phyloP scores from a whole-genome alignment of 2,888 invertebrate species.

The Papilio protenor region DNA sequence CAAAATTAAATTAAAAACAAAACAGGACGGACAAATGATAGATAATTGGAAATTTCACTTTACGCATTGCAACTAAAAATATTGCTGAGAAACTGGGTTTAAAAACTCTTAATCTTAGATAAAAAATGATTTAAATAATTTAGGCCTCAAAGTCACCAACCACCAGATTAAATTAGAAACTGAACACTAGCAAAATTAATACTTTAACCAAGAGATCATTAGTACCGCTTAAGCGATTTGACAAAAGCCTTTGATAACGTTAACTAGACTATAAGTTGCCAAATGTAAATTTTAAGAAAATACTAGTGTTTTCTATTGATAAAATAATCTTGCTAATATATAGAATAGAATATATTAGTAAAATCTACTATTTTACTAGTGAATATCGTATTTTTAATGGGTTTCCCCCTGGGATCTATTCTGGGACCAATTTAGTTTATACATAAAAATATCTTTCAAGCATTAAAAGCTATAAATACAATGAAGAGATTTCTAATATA shows the following conservation, averaged over 20 bases:
- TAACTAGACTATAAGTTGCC: background rate
- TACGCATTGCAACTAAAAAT: background rate
- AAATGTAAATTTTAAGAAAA: background rate
- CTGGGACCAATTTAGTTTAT: background rate
- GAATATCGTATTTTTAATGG: background rate
- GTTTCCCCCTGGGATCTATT: background rate
- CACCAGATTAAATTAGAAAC: background rate
- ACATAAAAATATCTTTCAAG: background rate
- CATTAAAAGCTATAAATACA: background rate
- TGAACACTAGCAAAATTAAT: background rate
- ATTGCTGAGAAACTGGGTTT: background rate
- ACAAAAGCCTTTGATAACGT: background rate
- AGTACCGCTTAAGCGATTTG: background rate
- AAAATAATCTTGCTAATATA: background rate
- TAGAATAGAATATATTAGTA: background rate
- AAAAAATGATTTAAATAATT: background rate
- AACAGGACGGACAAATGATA: background rate
- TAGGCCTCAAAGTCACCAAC: background rate
- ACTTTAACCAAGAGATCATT: background rate
- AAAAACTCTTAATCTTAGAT: background rate
- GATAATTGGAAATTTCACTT: no score
- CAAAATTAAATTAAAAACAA: background rate
- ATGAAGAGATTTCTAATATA: background rate
- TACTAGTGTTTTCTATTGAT: background rate
- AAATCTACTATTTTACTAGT: background rate